These are phyloP conservation scores for Scalopus aquaticus DNA, from an alignment of 2,113 vertebrate genomes.

Conservation along the genomic window DNA sequence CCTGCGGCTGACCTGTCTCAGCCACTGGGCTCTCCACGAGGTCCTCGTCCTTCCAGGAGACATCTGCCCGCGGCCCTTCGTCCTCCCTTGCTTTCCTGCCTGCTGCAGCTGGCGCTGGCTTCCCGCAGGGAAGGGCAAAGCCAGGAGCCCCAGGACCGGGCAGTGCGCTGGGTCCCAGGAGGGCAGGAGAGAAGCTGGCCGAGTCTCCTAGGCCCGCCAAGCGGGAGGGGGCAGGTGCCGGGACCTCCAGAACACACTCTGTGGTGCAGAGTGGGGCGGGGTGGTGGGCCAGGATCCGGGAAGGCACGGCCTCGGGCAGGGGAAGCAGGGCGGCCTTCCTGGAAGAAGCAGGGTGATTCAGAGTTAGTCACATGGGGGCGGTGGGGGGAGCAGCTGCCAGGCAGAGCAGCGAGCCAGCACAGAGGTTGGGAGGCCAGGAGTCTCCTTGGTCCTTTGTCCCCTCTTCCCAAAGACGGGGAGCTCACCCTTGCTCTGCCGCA, in stretches of 20 bases:
- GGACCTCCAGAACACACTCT: rapidly evolving
- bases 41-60: not conserved
- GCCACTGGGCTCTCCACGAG: not conserved
- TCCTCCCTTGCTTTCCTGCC: not conserved
- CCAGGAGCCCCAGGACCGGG: too few relatives aligned
- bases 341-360: not conserved
- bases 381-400: not conserved
- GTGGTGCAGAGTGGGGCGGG: not conserved
- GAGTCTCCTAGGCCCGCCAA: too few relatives aligned
- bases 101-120: not conserved
- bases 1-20: rapidly evolving
- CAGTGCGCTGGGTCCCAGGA: too few relatives aligned
- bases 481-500: too few relatives aligned
- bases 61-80: not conserved
- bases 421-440: not conserved
- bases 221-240: not conserved
- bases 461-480: too few relatives aligned
- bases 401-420: rapidly evolving
- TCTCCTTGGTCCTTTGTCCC: too few relatives aligned
- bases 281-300: rapidly evolving
- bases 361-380: not conserved
- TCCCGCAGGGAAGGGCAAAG: not conserved
- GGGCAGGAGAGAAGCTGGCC: too few relatives aligned
- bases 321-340: not conserved
- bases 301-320: not conserved